Percentiles rank a stretch among this genome's conserved stretches.
These are phyloP conservation scores for Cottoperca gobio DNA, from an alignment of 2,797 vertebrate species.

Conservation along the genomic window DNA sequence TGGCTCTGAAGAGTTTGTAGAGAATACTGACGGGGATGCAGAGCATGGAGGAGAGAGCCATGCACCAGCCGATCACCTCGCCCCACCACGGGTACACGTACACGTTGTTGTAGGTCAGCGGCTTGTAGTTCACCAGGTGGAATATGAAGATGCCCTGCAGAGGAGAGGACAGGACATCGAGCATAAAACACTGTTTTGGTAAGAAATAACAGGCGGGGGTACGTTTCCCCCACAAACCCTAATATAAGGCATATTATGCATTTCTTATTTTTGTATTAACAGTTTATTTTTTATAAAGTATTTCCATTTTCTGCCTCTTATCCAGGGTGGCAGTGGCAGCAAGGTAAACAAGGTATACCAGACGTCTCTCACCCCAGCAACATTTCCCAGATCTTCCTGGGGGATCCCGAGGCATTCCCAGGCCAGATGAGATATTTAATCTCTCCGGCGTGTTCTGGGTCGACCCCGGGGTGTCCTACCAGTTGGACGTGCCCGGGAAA, in stretches of 20 bases:
- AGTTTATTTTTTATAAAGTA: too few species aligned
- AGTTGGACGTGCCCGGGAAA: not conserved
- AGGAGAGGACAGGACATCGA: not conserved
- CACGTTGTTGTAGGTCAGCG: conserved; percentile 92
- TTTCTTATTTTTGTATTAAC: not conserved
- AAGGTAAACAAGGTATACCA: not conserved
- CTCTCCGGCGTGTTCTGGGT: not conserved
- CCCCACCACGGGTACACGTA: conserved; percentile 97
- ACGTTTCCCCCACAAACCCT: not conserved
- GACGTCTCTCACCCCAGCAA: not conserved
- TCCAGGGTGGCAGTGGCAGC: too few species aligned
- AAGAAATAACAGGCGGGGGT: not conserved
- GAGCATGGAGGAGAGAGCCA: conserved; percentile 93
- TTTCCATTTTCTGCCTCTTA: too few species aligned
- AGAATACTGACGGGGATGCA: conserved; percentile 91
- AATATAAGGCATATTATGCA: not conserved
- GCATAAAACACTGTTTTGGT: too few species aligned
- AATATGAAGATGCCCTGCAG: conserved; percentile 91
- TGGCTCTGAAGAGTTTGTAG: conserved; percentile 89
- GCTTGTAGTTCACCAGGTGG: conserved; percentile 93
- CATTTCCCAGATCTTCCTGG: not conserved
- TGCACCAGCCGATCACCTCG: conserved; percentile 91
- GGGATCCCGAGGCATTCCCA: not conserved
- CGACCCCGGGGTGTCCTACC: not conserved
- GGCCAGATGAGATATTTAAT: not conserved